Percentiles rank a stretch among this genome's conserved stretches.
These are phyloP conservation scores for Phasia obesa DNA, from an alignment of 2,888 invertebrate species.

Conservation along the genomic window DNA sequence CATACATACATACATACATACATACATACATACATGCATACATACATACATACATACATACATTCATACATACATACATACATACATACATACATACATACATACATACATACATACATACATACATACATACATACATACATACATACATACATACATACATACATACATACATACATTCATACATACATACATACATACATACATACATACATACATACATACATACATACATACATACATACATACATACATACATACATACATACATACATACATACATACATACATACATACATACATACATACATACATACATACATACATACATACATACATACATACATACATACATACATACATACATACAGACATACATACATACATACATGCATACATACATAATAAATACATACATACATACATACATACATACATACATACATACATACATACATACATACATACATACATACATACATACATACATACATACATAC, in stretches of 20 bases:
- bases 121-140: constrained; percentile 5
- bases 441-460: too few species aligned
- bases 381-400: too few species aligned
- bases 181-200: constrained; percentile 6
- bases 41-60: neutral
- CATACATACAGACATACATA: too few species aligned
- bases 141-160: neutral
- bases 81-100: constrained; percentile 9
- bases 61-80: constrained; percentile 7
- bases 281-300: too few species aligned
- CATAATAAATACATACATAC: too few species aligned
- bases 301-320: too few species aligned
- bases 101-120: constrained; percentile 9
- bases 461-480: too few species aligned
- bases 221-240: neutral
- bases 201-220: too few species aligned
- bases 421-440: too few species aligned
- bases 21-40: neutral
- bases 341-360: too few species aligned
- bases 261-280: neutral
- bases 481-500: too few species aligned
- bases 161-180: constrained; percentile 4
- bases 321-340: too few species aligned
- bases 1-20: constrained; percentile 9
- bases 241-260: constrained; percentile 6